These are phyloP conservation scores for Caprella mutica DNA, from an alignment of 2,888 invertebrate genomes.

Conservation along the genomic window DNA sequence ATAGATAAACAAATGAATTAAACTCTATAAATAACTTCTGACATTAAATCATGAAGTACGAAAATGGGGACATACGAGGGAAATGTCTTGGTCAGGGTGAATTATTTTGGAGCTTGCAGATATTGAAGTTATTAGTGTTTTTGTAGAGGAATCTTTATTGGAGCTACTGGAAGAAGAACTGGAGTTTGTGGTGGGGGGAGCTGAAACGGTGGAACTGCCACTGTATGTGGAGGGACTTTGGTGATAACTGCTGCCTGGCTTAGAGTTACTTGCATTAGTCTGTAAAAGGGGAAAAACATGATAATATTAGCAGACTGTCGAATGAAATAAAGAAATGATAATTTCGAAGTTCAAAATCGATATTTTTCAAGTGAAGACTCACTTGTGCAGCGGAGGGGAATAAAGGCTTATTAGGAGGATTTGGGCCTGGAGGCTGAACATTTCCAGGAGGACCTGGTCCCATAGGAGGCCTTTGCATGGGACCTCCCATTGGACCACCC, in stretches of 20 bases:
- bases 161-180: neutral
- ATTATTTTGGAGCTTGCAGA: slow-evolving; percentile 79
- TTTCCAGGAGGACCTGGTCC: slow-evolving; percentile 31
- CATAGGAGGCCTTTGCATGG: slow-evolving; percentile 47
- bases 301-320: too few relatives aligned
- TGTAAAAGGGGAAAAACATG: neutral
- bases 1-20: slow-evolving; percentile 8
- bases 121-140: slow-evolving; percentile 53
- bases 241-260: slow-evolving; percentile 44
- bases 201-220: slow-evolving; percentile 11
- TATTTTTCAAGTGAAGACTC: slow-evolving; percentile 33
- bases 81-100: slow-evolving; percentile 86
- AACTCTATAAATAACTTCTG: neutral
- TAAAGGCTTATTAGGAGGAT: slow-evolving; percentile 52
- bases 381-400: slow-evolving; percentile 61
- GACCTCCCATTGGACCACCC: slow-evolving; percentile 40
- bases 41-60: neutral
- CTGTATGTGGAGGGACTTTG: slow-evolving; percentile 6
- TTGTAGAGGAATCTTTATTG: slow-evolving; percentile 26
- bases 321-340: slow-evolving; percentile 9
- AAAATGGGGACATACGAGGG: slow-evolving; percentile 46
- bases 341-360: slow-evolving; percentile 15
- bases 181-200: neutral
- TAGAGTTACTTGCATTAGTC: slow-evolving; percentile 41
- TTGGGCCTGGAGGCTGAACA: slow-evolving; percentile 17